Conservation (phyloP, 2,888 invertebrate genomes). For the Nipponacmea schrenckii region DNA sequence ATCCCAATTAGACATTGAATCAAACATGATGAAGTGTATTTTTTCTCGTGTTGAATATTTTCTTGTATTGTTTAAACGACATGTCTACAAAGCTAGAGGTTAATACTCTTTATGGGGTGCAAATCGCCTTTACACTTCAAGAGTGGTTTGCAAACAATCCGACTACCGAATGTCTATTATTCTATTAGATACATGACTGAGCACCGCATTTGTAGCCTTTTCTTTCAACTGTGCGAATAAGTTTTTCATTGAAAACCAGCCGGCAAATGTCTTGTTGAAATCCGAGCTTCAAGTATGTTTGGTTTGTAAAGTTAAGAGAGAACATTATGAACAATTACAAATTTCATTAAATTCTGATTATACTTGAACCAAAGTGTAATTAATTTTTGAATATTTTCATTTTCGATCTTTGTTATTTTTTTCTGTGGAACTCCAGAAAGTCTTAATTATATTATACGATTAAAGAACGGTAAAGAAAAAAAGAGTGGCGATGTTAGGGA, state of each 20-base stretch:
- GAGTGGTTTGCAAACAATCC: conserved; percentile 28
- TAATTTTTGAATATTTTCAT: no score
- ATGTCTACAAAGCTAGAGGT: not conserved
- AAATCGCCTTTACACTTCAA: conserved; percentile 17
- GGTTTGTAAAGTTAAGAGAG: no score
- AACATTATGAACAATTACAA: no score
- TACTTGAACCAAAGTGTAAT: no score
- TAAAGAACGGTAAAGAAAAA: no score
- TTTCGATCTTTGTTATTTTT: no score
- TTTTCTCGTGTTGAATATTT: not conserved
- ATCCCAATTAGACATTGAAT: conserved; percentile 2
- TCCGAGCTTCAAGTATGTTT: no score
- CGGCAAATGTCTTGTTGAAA: not conserved
- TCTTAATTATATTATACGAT: no score
- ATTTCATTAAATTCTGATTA: no score
- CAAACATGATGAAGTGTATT: not conserved
- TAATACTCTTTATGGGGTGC: conserved; percentile 6
- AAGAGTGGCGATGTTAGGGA: no score
- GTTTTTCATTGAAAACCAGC: not conserved
- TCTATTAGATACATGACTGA: not conserved
- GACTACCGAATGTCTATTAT: conserved; percentile 16
- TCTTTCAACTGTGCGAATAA: not conserved
- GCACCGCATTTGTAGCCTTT: not conserved
- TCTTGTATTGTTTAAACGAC: not conserved
- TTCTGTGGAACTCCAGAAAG: no score